These are phyloP conservation scores for Acanthosepion lycidas DNA, from an alignment of 2,888 invertebrate genomes.

Conservation along the genomic window DNA sequence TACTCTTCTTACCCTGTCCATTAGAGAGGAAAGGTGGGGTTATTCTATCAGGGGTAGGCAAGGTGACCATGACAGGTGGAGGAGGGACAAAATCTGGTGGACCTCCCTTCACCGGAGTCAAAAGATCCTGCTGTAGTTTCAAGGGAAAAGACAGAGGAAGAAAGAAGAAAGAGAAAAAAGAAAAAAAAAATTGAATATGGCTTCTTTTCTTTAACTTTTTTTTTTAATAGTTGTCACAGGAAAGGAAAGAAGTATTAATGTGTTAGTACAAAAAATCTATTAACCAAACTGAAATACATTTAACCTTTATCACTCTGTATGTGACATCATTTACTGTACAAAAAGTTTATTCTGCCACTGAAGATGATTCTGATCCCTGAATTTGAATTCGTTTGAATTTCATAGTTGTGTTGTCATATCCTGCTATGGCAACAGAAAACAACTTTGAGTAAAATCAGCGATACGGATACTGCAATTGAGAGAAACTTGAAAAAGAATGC, in stretches of 20 bases:
- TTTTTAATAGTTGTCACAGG: not conserved
- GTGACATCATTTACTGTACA: too few relatives aligned
- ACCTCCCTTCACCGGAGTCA: conserved; percentile 56
- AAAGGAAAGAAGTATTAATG: not conserved
- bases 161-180: conserved; percentile 1
- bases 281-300: too few relatives aligned
- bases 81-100: conserved; percentile 68
- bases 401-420: too few relatives aligned
- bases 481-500: too few relatives aligned
- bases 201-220: not conserved
- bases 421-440: too few relatives aligned
- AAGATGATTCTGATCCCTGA: too few relatives aligned
- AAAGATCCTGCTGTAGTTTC: conserved; percentile 54
- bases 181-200: not conserved
- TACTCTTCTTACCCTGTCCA: conserved; percentile 51
- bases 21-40: conserved; percentile 58
- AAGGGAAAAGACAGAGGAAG: not conserved
- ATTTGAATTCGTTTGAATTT: too few relatives aligned
- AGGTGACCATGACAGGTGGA: conserved; percentile 70
- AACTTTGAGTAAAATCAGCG: too few relatives aligned
- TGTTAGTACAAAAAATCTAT: not conserved
- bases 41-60: conserved; percentile 68
- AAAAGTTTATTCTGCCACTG: too few relatives aligned
- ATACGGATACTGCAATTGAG: too few relatives aligned
- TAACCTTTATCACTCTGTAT: too few relatives aligned